Conservation (phyloP, 2,113 vertebrate genomes). For the Mesembrinibis cayennensis region DNA sequence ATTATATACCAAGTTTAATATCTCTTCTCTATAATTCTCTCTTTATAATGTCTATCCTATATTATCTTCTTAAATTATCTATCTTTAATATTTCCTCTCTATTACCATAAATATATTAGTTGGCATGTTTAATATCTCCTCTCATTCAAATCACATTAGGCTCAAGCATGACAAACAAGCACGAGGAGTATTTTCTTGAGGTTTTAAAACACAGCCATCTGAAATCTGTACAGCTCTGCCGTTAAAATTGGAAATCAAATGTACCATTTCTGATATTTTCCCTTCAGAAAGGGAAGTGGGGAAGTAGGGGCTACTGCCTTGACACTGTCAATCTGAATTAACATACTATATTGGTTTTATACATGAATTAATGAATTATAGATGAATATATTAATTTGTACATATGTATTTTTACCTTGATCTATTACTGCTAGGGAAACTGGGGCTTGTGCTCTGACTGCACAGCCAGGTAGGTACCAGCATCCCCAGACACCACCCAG, state of each 20-base stretch:
- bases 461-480: not conserved
- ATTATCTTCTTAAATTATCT: not conserved
- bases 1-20: not conserved
- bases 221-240: not conserved
- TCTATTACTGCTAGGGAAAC: not conserved
- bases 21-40: not conserved
- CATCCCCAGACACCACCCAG: not conserved
- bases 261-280: not conserved
- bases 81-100: not conserved
- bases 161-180: not conserved
- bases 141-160: constrained; percentile 2
- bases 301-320: not conserved
- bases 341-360: not conserved
- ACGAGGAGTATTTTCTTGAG: not conserved
- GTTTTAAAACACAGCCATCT: not conserved
- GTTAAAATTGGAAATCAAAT: not conserved
- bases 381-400: not conserved
- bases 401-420: not conserved
- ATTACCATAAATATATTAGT: not conserved
- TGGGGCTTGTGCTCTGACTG: not conserved
- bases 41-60: not conserved
- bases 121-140: not conserved
- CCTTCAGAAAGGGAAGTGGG: not conserved
- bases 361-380: not conserved
- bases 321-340: not conserved